phyloP scores from a whole-genome alignment of 2,797 vertebrate genomes.

The Falco berigora region DNA sequence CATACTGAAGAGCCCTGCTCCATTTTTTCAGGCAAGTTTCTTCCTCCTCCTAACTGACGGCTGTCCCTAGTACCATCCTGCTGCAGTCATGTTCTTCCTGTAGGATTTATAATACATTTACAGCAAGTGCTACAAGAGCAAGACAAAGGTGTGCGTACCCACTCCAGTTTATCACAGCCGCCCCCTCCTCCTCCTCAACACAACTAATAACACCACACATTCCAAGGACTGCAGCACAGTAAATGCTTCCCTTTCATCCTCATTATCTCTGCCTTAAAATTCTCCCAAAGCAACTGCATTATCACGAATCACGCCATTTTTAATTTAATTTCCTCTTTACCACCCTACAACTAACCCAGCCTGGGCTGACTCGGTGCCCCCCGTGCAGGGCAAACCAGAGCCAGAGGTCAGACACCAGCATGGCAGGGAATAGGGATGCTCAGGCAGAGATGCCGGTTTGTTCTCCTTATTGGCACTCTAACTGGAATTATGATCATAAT shows the following conservation, averaged over 20 bases:
- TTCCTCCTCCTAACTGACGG: background rate
- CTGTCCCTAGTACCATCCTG: background rate
- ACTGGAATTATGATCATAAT: background rate
- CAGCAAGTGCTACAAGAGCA: background rate
- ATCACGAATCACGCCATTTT: background rate
- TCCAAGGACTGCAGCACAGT: background rate
- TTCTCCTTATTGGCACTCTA: background rate
- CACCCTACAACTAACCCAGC: background rate
- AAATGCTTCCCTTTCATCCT: background rate
- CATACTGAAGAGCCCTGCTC: background rate
- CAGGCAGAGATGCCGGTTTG: fast-evolving
- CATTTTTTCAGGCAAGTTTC: background rate
- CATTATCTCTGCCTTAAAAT: background rate
- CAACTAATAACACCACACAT: background rate
- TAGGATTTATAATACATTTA: fast-evolving
- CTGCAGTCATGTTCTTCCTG: background rate
- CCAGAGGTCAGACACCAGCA: background rate
- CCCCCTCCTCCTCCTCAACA: background rate
- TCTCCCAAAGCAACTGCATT: background rate
- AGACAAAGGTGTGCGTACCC: background rate
- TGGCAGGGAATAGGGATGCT: too few species aligned
- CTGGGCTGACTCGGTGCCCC: background rate
- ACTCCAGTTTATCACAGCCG: fast-evolving
- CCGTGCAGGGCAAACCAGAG: background rate
- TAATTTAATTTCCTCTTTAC: background rate